phyloP scores from a whole-genome alignment of 2,113 vertebrate genomes.

The Prunella himalayana region DNA sequence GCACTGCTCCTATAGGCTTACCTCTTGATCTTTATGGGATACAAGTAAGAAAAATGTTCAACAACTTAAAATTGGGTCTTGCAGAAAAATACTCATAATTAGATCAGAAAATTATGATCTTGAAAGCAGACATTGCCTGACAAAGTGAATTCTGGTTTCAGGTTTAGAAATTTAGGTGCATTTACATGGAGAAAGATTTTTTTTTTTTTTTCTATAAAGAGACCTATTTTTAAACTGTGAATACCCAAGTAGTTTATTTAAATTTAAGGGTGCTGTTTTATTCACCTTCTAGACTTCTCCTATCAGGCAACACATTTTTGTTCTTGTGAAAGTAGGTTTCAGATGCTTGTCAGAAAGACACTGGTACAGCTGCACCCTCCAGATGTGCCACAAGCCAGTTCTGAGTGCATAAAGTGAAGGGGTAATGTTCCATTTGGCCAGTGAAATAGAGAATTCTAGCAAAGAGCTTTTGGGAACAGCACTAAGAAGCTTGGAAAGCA shows the following conservation, averaged over 20 bases:
- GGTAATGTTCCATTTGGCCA: background rate
- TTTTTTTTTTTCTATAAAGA: background rate
- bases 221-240: background rate
- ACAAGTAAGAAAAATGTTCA: background rate
- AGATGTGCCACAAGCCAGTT: background rate
- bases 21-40: background rate
- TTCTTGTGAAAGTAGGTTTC: background rate
- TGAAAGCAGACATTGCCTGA: background rate
- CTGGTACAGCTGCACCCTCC: constrained; percentile 2
- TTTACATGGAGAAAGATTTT: background rate
- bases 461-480: background rate
- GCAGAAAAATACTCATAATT: background rate
- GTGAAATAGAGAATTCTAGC: background rate
- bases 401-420: background rate
- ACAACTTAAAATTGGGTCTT: background rate
- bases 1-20: background rate
- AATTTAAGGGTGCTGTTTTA: background rate
- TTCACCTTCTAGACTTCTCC: background rate
- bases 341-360: background rate
- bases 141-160: background rate
- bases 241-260: background rate
- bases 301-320: background rate
- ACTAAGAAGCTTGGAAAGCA: background rate
- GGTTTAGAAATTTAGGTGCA: background rate
- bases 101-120: background rate